Conservation (phyloP, 2,797 vertebrate species). For the Thunnus albacares region DNA sequence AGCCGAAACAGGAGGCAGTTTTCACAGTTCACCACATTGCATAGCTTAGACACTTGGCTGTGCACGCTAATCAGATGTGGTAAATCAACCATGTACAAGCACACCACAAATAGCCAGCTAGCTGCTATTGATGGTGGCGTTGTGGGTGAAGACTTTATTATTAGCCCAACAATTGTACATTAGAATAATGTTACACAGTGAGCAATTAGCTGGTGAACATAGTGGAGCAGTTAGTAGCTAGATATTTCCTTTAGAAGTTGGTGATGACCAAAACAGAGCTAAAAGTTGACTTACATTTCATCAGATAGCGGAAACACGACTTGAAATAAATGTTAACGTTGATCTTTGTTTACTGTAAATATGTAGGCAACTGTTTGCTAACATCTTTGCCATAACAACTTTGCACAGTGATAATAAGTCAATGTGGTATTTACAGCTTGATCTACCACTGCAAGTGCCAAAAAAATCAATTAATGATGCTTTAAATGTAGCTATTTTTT, state of each 20-base stretch:
- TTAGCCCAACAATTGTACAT: too few relatives aligned
- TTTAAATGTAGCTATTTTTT: not conserved
- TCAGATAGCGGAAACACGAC: not conserved
- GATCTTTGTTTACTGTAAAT: not conserved
- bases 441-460: not conserved
- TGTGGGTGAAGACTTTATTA: not conserved
- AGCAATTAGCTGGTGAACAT: not conserved
- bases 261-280: too few relatives aligned
- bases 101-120: not conserved
- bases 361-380: not conserved
- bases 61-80: not conserved
- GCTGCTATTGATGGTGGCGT: not conserved
- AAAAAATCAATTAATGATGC: not conserved
- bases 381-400: not conserved
- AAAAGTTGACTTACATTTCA: not conserved
- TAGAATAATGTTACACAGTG: not conserved
- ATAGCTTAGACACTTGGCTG: not conserved
- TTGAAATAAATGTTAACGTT: not conserved
- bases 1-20: slow-evolving; percentile 17
- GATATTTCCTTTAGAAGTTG: too few relatives aligned
- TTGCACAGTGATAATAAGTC: not conserved
- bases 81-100: not conserved
- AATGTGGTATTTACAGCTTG: not conserved
- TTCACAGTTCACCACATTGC: slow-evolving; percentile 4
- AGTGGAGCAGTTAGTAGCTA: not conserved